These are phyloP conservation scores for Pseudorectes ferrugineus DNA, from an alignment of 2,113 vertebrate genomes.

Conservation along the genomic window DNA sequence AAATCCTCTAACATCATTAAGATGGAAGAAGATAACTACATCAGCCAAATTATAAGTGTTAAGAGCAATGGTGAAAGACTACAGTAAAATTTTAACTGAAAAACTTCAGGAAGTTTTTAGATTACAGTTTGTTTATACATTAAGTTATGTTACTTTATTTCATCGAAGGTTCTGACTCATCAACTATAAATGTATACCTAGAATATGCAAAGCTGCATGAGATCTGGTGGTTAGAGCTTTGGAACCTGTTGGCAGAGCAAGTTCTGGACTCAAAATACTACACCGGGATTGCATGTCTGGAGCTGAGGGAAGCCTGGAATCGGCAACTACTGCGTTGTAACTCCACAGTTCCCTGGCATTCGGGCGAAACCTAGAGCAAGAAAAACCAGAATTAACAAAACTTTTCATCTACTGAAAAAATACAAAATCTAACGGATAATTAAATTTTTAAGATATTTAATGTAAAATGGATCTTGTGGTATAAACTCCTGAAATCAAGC, in stretches of 20 bases:
- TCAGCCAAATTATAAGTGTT: background rate
- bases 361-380: constrained; percentile 82
- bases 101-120: background rate
- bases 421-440: background rate
- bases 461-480: background rate
- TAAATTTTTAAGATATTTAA: background rate
- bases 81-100: background rate
- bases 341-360: constrained; percentile 90
- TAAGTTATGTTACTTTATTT: background rate
- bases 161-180: background rate
- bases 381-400: background rate
- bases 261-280: constrained; percentile 93
- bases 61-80: background rate
- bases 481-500: background rate
- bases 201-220: constrained; percentile 94
- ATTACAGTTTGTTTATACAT: background rate
- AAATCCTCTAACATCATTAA: background rate
- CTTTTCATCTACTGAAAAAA: background rate
- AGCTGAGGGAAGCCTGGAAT: constrained; percentile 88
- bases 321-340: constrained; percentile 95
- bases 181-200: constrained; percentile 77
- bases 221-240: constrained; percentile 94
- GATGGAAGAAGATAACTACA: background rate
- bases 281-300: constrained; percentile 90
- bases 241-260: constrained; percentile 90